A percentile compares a stretch with the other conserved stretches of the same genome.
phyloP scores from a whole-genome alignment of 2,888 invertebrate species.

The Apamea sordens region DNA sequence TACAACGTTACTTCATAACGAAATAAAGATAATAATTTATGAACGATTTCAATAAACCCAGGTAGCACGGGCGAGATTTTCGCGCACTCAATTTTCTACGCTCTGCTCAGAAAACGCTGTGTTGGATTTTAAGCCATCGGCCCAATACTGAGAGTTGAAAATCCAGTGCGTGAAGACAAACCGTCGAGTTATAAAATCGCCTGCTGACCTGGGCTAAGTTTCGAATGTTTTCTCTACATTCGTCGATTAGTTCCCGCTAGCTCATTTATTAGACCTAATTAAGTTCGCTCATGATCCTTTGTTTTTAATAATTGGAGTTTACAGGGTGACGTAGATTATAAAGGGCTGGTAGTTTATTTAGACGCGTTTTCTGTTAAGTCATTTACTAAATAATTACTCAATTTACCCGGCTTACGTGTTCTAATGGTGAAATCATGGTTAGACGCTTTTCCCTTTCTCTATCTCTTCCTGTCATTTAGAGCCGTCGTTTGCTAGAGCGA shows the following conservation, averaged over 20 bases:
- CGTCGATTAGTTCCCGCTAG: conserved; percentile 63
- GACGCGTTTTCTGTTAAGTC: conserved; percentile 41
- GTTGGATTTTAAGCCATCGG: background rate
- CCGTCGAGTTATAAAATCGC: background rate
- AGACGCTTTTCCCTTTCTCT: background rate
- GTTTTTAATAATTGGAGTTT: conserved; percentile 70
- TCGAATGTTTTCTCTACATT: conserved; percentile 39
- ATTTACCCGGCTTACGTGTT: conserved; percentile 3
- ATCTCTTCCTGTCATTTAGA: background rate
- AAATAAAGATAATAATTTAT: conserved; percentile 40
- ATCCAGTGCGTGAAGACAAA: background rate
- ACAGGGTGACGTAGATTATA: conserved; percentile 79
- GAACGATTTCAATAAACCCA: conserved; percentile 23
- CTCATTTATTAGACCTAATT: conserved; percentile 52
- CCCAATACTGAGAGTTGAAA: background rate
- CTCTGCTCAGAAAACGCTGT: background rate
- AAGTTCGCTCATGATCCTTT: conserved; percentile 59
- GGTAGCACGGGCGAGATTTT: background rate
- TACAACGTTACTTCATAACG: conserved; percentile 28
- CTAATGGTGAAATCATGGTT: background rate
- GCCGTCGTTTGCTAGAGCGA: background rate
- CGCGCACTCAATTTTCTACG: background rate
- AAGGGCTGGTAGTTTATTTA: conserved; percentile 63
- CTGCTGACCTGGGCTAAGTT: background rate
- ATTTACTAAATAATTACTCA: conserved; percentile 4